Evolutionary conservation across 2,797 vertebrate genomes (phyloP).

Genomic region (Myotis pilosus): DNA sequence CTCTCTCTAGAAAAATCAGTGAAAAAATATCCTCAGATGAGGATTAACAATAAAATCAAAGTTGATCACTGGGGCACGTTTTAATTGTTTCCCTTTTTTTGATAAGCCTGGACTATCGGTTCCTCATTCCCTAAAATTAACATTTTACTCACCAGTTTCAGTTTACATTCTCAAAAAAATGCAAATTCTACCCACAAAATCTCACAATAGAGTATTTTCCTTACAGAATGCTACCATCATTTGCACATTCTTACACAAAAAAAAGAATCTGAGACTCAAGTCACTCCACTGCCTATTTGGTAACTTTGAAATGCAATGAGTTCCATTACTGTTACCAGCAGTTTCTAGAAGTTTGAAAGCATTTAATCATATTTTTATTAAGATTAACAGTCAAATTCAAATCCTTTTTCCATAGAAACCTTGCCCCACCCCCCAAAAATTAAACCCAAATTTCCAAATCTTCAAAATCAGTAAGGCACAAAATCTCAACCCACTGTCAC

Average conservation of each 20-base stretch:
- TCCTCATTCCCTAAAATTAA: slow-evolving; percentile 50
- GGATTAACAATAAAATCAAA: slow-evolving; percentile 33
- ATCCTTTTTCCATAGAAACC: slow-evolving; percentile 16
- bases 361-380: background rate
- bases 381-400: background rate
- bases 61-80: background rate
- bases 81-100: background rate
- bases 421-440: background rate
- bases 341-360: background rate
- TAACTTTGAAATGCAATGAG: background rate
- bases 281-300: background rate
- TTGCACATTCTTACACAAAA: background rate
- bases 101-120: background rate
- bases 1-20: background rate
- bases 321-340: background rate
- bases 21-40: background rate
- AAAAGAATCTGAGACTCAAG: background rate
- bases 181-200: background rate
- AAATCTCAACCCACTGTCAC: background rate
- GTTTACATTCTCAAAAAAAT: background rate
- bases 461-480: background rate
- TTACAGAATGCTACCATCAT: background rate
- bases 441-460: background rate
- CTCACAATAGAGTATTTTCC: background rate
- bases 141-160: background rate